These are phyloP conservation scores for Heliconius sara DNA, from an alignment of 2,888 invertebrate genomes.

Conservation along the genomic window DNA sequence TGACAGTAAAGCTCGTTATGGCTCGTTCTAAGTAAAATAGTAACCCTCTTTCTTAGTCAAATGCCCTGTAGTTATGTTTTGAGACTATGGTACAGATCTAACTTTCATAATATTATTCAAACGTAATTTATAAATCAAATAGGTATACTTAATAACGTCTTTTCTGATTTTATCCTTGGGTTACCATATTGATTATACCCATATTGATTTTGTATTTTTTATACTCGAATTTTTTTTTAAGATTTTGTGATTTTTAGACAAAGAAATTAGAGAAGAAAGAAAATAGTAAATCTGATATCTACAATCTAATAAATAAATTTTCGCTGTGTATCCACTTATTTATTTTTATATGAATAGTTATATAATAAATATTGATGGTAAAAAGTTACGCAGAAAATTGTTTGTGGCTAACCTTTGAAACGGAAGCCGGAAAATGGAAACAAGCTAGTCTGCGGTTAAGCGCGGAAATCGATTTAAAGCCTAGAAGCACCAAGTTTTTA, in stretches of 20 bases:
- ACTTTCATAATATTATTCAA: not conserved
- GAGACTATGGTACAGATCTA: too few species aligned
- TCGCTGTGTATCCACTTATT: not conserved
- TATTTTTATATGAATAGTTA: not conserved
- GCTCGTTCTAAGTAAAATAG: too few species aligned
- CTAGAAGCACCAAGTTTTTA: conserved; percentile 41
- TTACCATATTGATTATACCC: not conserved
- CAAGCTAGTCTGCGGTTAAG: conserved; percentile 50
- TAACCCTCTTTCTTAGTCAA: too few species aligned
- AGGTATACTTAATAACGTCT: not conserved
- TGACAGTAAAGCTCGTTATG: too few species aligned
- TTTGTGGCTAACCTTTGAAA: conserved; percentile 43
- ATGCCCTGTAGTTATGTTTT: too few species aligned
- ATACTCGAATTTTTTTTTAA: not conserved
- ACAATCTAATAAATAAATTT: not conserved
- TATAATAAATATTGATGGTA: not conserved
- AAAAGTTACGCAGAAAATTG: conserved; percentile 35
- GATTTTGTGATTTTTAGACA: too few species aligned
- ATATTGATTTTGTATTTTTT: not conserved
- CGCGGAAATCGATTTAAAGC: conserved; percentile 48
- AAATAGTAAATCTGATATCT: not conserved
- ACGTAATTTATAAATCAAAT: not conserved
- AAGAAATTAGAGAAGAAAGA: too few species aligned
- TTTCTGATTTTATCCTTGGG: not conserved
- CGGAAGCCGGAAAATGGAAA: conserved; percentile 47